Conservation (phyloP, 2,888 invertebrate genomes). For the Limnephilus rhombicus region DNA sequence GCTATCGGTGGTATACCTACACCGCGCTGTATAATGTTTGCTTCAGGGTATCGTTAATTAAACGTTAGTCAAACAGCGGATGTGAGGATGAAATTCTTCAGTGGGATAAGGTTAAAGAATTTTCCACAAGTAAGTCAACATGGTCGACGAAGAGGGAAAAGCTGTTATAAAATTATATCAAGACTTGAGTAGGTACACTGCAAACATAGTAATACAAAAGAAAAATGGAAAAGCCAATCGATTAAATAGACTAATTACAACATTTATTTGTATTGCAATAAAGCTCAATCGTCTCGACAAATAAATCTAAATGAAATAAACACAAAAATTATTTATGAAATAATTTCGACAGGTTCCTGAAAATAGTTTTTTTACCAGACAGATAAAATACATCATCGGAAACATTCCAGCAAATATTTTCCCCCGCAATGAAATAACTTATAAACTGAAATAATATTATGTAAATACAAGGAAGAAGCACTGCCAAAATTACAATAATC, state of each 20-base stretch:
- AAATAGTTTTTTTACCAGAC: not conserved
- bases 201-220: not conserved
- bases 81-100: not conserved
- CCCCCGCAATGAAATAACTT: not conserved
- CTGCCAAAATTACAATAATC: not conserved
- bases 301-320: not conserved
- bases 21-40: not conserved
- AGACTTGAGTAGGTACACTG: not conserved
- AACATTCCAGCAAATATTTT: not conserved
- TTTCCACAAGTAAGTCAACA: slow-evolving; percentile 32
- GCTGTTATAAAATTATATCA: not conserved
- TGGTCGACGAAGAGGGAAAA: not conserved
- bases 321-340: not conserved
- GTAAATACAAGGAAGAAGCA: not conserved
- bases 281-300: not conserved
- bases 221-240: not conserved
- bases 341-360: not conserved
- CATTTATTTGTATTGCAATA: not conserved
- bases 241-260: not conserved
- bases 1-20: not conserved
- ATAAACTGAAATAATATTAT: not conserved
- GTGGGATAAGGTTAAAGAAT: slow-evolving; percentile 13
- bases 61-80: slow-evolving; percentile 33
- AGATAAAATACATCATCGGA: not conserved
- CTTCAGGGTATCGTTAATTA: slow-evolving; percentile 11